phyloP scores from a whole-genome alignment of 2,113 vertebrate species.

The mouse (Mus musculus) region GRCm39 chr3:109447001-109447500 shows the following conservation, averaged over 20 bases:
- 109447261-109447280: not conserved
- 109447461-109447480: not conserved
- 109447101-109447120: not conserved
- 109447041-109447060: not conserved
- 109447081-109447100: not conserved
- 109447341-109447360: not conserved
- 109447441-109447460: not conserved
- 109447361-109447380: constrained; percentile 22
- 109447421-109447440: not conserved
- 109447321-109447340: not conserved
- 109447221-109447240: not conserved
- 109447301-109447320: constrained; percentile 51
- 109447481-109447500: constrained; percentile 10
- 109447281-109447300: not conserved
- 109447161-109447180: not conserved
- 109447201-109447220: not conserved
- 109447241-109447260: constrained; percentile 55
- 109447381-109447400: not conserved
- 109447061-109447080: constrained; percentile 34
- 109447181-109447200: constrained; percentile 18
- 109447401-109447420: constrained; percentile 48
- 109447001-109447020: constrained; percentile 45
- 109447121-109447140: not conserved
- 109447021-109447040: constrained; percentile 19
- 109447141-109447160: not conserved